A percentile compares a stretch with the other conserved stretches of the same genome.
These are phyloP conservation scores for Drosophila limbata DNA, from an alignment of 2,888 invertebrate genomes.

Conservation along the genomic window DNA sequence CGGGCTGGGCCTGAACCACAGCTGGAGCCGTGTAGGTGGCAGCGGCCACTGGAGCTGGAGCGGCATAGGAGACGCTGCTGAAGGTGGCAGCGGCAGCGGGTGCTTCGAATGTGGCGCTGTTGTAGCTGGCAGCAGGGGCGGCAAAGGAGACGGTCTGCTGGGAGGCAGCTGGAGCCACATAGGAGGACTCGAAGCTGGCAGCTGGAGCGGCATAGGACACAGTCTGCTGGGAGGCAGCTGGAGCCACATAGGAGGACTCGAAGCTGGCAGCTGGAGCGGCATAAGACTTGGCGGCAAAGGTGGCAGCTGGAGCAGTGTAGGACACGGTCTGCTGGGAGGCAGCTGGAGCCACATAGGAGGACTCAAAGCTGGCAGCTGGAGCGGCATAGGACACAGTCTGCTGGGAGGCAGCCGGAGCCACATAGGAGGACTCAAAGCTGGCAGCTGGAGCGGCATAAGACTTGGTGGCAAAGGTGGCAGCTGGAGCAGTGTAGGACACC, in stretches of 20 bases:
- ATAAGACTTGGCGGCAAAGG: constrained; percentile 14
- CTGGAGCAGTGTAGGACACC: constrained; percentile 35
- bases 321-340: no score
- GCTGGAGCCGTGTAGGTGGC: constrained; percentile 36
- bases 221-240: constrained; percentile 32
- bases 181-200: constrained; percentile 1
- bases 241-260: constrained; percentile 46
- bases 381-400: constrained; percentile 30
- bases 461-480: constrained; percentile 34
- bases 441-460: constrained; percentile 37
- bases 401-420: constrained; percentile 39
- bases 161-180: constrained; percentile 24
- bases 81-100: constrained; percentile 44
- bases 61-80: constrained; percentile 13
- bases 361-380: constrained; percentile 36
- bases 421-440: constrained; percentile 15
- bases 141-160: constrained; percentile 35
- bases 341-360: constrained; percentile 38
- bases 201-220: constrained; percentile 46
- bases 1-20: background rate
- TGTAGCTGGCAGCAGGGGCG: constrained; percentile 5
- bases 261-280: constrained; percentile 45
- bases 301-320: constrained; percentile 8
- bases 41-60: constrained; percentile 31
- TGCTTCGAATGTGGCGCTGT: constrained; percentile 31